Base-by-base conservation (phyloP, 2,888 invertebrate genomes). In the Cataglyphis cursor region DNA sequence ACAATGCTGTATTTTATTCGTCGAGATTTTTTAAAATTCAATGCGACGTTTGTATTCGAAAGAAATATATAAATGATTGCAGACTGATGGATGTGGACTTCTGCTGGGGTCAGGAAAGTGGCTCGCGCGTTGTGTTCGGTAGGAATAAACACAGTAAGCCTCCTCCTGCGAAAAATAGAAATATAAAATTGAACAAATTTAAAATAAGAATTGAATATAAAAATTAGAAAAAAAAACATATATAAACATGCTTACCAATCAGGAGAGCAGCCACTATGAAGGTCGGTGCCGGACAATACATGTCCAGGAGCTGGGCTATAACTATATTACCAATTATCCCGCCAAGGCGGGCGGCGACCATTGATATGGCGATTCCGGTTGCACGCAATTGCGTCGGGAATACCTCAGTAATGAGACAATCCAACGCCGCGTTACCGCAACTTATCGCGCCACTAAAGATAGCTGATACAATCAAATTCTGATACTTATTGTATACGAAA, bases 331-430 rank as follows among this genome's bases (percentile, higher is more conserved):
- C 98, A 88, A 97, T 96, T 93, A 99, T 98, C 90, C 99, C 98
- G 89, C 98, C 99, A 85, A 99, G 96, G 82, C 99, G 96, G 38
- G 98, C 98, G 31, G 98, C 97, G 57, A 98, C 98, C 97, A 98
- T 98, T 0, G 98, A 98, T 85, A 98, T 96, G 57, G 98, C 98
- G 87, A 98, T 98, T 88, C 98, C 98, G 64, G 98, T 98, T 70
- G 98, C 98, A 91, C 98, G 97, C 93, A 99, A 96, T 95, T 98
- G 97, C 61, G 99, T 99, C 51, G 99, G 99, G 95, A 98, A 99
- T 85, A 99, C 97, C 96, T 99, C 99, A 35, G 98, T 98, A 93
- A 98, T 98, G 90, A 99, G 96, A 94, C 99, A 99, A 95, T 98
- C 98, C 86, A 99, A 96, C 5, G 98, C 98, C 75, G 98, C 98